These are phyloP conservation scores for Heliconius nattereri DNA, from an alignment of 1,140 invertebrate species.

Conservation along the genomic window DNA sequence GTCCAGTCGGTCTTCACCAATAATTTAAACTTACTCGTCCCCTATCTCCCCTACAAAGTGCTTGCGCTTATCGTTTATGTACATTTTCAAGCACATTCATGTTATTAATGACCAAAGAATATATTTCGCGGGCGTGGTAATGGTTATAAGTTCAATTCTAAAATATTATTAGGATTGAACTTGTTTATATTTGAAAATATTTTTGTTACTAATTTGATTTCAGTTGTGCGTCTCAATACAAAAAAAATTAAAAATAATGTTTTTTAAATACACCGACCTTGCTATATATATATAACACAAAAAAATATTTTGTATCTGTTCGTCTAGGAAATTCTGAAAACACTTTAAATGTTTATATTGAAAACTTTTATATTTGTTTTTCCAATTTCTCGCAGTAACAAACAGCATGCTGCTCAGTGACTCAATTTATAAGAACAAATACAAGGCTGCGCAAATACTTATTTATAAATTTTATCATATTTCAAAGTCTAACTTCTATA, in stretches of 20 bases:
- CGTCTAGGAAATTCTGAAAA: background rate
- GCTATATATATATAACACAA: no score
- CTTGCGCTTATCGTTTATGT: conserved; percentile 27
- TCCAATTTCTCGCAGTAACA: background rate
- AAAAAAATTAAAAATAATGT: no score
- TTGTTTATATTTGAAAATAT: no score
- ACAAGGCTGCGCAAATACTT: background rate
- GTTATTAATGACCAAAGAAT: conserved; percentile 1
- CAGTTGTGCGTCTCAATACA: no score
- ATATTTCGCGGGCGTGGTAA: background rate
- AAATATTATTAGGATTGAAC: no score
- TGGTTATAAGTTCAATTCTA: background rate
- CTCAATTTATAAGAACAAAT: background rate
- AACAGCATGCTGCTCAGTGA: background rate
- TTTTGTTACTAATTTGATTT: no score
- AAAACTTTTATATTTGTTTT: background rate
- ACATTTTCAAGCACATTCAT: conserved; percentile 25
- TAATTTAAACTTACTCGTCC: conserved; percentile 42
- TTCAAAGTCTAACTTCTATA: background rate
- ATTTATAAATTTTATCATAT: background rate
- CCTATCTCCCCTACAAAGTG: conserved; percentile 27
- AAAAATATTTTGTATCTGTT: no score
- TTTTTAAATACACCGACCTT: no score
- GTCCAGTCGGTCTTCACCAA: conserved; percentile 38
- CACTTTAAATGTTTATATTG: background rate